Evolutionary conservation across 2,888 invertebrate species (phyloP).

Genomic region (Dione vanillae): DNA sequence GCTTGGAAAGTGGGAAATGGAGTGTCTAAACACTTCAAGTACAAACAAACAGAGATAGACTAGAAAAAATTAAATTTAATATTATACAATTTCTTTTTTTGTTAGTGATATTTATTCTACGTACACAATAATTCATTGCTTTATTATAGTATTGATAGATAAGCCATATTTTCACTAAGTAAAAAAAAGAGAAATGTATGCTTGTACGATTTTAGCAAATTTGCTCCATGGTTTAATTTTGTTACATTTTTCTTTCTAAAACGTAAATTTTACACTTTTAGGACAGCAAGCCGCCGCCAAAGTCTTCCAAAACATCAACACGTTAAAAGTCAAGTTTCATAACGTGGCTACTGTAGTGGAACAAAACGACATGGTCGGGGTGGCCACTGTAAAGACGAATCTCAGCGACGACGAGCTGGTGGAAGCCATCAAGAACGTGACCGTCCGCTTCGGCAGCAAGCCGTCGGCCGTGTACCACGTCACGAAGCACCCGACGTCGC

Average conservation of each 20-base stretch:
- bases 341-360: slow-evolving; percentile 37
- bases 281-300: slow-evolving; percentile 42
- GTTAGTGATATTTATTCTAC: too few relatives aligned
- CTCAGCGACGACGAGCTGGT: slow-evolving; percentile 41
- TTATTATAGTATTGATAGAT: too few relatives aligned
- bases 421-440: slow-evolving; percentile 30
- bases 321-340: slow-evolving; percentile 40
- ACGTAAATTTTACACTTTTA: slow-evolving; percentile 32
- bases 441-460: slow-evolving; percentile 44
- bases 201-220: too few relatives aligned
- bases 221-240: too few relatives aligned
- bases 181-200: too few relatives aligned
- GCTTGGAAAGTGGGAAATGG: too few relatives aligned
- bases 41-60: too few relatives aligned
- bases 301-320: slow-evolving; percentile 37
- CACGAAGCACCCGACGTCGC: slow-evolving; percentile 48
- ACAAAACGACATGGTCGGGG: slow-evolving; percentile 46
- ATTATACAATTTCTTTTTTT: too few relatives aligned
- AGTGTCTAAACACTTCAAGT: too few relatives aligned
- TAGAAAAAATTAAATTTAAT: too few relatives aligned
- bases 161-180: too few relatives aligned
- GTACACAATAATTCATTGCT: too few relatives aligned
- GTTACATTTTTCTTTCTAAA: not conserved
- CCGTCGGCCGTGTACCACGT: slow-evolving; percentile 48
- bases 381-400: slow-evolving; percentile 29